Conservation (phyloP, 37 sponge, comb jelly and placozoan genomes). For the Ephydatia muelleri region DNA sequence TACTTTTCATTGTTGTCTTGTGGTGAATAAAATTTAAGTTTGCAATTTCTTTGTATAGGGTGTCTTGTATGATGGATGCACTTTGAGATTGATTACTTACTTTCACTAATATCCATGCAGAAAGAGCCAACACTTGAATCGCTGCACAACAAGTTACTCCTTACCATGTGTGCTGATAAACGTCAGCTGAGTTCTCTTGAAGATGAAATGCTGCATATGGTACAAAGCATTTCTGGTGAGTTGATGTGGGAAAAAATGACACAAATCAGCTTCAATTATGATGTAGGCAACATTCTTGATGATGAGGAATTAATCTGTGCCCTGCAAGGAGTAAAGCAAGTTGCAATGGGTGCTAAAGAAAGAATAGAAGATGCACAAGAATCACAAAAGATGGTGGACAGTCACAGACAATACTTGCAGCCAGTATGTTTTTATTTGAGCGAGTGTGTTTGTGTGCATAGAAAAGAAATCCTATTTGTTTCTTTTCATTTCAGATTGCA, state of each 20-base stretch:
- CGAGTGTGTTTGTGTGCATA: not conserved
- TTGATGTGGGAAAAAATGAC: slow-evolving; percentile 3
- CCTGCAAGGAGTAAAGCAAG: slow-evolving; percentile 33
- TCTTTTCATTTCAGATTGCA: slow-evolving; percentile 42
- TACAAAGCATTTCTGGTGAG: slow-evolving; percentile 38
- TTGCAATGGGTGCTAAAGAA: slow-evolving; percentile 19
- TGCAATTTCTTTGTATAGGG: not conserved
- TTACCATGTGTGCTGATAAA: slow-evolving; percentile 33
- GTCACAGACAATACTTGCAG: slow-evolving; percentile 33
- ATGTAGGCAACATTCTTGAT: slow-evolving; percentile 15
- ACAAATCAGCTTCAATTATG: not conserved
- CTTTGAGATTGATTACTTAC: not conserved
- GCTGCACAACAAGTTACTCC: slow-evolving; percentile 37
- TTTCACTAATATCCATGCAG: slow-evolving; percentile 2
- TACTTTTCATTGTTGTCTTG: too few species aligned
- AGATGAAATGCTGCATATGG: slow-evolving; percentile 40
- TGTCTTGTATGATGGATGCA: not conserved
- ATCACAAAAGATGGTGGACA: slow-evolving; percentile 33
- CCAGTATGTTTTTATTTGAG: slow-evolving; percentile 20
- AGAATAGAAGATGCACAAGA: slow-evolving; percentile 38
- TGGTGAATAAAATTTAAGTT: too few species aligned
- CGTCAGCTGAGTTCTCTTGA: slow-evolving; percentile 36
- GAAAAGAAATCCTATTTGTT: not conserved
- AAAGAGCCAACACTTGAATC: slow-evolving; percentile 55
- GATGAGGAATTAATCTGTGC: slow-evolving; percentile 30